These are phyloP conservation scores for Melanotaenia nigrans DNA, from an alignment of 2,797 vertebrate species.

Conservation along the genomic window DNA sequence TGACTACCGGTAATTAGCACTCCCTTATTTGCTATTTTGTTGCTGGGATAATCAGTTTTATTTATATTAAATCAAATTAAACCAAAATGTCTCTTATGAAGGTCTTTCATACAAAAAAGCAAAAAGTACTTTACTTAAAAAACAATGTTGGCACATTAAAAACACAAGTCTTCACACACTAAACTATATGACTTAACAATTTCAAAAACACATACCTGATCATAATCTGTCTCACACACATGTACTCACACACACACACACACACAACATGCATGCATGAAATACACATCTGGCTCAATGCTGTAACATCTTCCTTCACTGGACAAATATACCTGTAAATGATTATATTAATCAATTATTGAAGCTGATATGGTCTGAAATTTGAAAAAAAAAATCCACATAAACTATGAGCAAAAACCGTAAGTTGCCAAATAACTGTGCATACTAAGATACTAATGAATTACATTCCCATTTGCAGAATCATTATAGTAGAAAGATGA, in stretches of 20 bases:
- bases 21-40: neutral
- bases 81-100: too few species aligned
- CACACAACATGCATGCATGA: too few species aligned
- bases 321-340: neutral
- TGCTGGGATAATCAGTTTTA: neutral
- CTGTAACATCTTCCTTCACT: neutral
- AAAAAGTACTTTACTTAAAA: too few species aligned
- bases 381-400: neutral
- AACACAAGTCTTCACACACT: too few species aligned
- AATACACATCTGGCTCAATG: too few species aligned
- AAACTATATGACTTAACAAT: too few species aligned
- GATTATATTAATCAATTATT: neutral
- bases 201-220: too few species aligned
- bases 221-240: too few species aligned
- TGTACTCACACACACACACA: too few species aligned
- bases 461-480: slow-evolving; percentile 1
- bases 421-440: neutral
- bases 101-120: neutral
- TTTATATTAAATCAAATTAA: neutral
- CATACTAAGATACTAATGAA: neutral
- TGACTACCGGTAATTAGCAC: neutral
- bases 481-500: neutral
- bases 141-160: too few species aligned
- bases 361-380: too few species aligned
- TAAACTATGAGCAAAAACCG: neutral